Evolutionary conservation across 2,113 vertebrate genomes (phyloP), one percentile per base, ranked within the genome.

Genomic region (Prolemur simus): DNA sequence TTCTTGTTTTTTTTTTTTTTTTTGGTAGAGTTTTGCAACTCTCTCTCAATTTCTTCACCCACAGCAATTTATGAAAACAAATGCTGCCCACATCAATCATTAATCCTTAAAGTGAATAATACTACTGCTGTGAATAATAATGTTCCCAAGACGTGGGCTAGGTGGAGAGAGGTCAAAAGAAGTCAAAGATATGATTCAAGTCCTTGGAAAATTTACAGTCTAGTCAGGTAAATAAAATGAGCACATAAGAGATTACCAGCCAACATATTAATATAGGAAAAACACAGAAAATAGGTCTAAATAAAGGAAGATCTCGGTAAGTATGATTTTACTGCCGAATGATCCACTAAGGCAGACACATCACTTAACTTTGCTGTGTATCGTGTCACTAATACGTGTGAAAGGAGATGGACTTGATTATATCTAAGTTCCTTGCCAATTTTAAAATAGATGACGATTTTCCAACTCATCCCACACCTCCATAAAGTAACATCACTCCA

Each of bases 61-160:
- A 89, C 27, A 60, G 27, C 37, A 84, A 91, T 89, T 77, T 91
- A 56, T 32, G 37, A 71, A 96, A 95, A 92, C n/a, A 91, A 97
- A 78, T 74, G 82, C 37, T 76, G 29, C 54, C 77, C 23, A 47
- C 8, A 32, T 80, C 27, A 34, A 60, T 87, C 91, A 91, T 95
- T 80, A 83, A 71, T 42, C 60, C 25, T 90, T 52, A 29, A 89
- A 77, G 18, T 39, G 42, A 76, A 68, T 68, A 66, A 73, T 68
- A 66, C 76, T 66, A 47, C 58, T 82, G 34, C 58, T 29, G 8
- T 56, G 85, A 92, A 82, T 60, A 76, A 58, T 74, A 74, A 94
- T 52, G 21, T 71, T 64, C 52, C 52, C 64, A 89, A 86, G 45
- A 83, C 14, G 10, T 13, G 25, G 13, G 60, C 27, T 77, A 94